Conservation (phyloP, 2,797 vertebrate species). For the Anniella stebbinsi region DNA sequence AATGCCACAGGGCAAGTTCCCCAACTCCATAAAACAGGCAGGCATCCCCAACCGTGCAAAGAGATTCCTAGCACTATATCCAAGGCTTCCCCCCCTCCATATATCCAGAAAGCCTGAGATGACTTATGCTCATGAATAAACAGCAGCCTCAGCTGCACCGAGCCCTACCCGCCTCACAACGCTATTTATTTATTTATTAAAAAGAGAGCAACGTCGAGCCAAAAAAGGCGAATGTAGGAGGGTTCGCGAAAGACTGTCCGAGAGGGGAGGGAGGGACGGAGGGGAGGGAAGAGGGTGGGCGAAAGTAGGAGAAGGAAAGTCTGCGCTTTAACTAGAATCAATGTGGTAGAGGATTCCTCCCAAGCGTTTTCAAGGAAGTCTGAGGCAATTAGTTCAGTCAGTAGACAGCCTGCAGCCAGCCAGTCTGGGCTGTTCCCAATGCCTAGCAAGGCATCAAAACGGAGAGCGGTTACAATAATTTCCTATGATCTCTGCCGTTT, state of each 20-base stretch:
- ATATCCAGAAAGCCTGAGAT: neutral
- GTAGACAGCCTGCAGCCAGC: slow-evolving; percentile 78
- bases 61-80: neutral
- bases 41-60: neutral
- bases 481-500: slow-evolving; percentile 71
- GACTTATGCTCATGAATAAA: slow-evolving; percentile 19
- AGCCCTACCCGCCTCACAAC: neutral
- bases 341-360: slow-evolving; percentile 82
- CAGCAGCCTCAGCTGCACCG: neutral
- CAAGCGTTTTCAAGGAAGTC: slow-evolving; percentile 81
- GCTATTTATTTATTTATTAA: neutral
- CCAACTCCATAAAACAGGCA: neutral
- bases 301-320: rapidly evolving
- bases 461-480: slow-evolving; percentile 72
- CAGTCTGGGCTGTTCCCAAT: slow-evolving; percentile 77
- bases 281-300: too few relatives aligned
- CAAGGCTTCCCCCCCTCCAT: neutral
- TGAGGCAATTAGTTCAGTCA: slow-evolving; percentile 85
- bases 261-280: neutral
- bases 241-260: neutral
- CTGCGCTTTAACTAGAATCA: slow-evolving; percentile 66
- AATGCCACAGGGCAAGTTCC: neutral
- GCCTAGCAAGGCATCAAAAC: slow-evolving; percentile 78
- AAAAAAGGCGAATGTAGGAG: neutral
- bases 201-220: neutral